Conservation (phyloP, 2,888 invertebrate genomes). For the Exephanes ischioxanthus region DNA sequence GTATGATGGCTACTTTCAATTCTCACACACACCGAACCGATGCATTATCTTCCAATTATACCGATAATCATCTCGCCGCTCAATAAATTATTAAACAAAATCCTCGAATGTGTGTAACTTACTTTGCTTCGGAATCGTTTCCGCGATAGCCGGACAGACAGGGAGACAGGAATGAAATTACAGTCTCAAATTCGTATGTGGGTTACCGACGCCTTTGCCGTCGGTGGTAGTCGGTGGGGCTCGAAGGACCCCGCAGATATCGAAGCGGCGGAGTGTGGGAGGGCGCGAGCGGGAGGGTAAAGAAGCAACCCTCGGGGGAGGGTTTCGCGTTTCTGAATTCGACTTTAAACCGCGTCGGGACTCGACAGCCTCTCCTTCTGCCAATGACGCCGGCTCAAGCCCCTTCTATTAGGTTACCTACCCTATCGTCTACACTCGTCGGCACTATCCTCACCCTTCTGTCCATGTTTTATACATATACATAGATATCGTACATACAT, state of each 20-base stretch:
- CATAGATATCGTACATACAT: conserved; percentile 55
- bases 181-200: conserved; percentile 70
- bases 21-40: too few relatives aligned
- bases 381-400: conserved; percentile 83
- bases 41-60: too few relatives aligned
- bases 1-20: too few relatives aligned
- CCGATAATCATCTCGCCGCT: not conserved
- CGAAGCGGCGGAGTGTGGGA: conserved; percentile 38
- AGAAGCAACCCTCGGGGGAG: conserved; percentile 72
- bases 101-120: conserved; percentile 21
- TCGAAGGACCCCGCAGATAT: conserved; percentile 57
- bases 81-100: not conserved
- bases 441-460: conserved; percentile 77
- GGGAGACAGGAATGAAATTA: conserved; percentile 66
- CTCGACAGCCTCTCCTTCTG: conserved; percentile 82
- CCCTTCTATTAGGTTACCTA: conserved; percentile 84
- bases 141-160: conserved; percentile 59
- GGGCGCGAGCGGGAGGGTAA: conserved; percentile 29
- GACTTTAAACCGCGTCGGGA: conserved; percentile 81
- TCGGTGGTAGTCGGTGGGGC: conserved; percentile 59
- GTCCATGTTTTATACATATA: conserved; percentile 45
- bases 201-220: conserved; percentile 67
- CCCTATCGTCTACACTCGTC: conserved; percentile 76
- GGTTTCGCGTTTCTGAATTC: conserved; percentile 82
- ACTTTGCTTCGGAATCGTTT: conserved; percentile 38